Base-by-base conservation (phyloP, 2,113 vertebrate species). In the Gallinago media region DNA sequence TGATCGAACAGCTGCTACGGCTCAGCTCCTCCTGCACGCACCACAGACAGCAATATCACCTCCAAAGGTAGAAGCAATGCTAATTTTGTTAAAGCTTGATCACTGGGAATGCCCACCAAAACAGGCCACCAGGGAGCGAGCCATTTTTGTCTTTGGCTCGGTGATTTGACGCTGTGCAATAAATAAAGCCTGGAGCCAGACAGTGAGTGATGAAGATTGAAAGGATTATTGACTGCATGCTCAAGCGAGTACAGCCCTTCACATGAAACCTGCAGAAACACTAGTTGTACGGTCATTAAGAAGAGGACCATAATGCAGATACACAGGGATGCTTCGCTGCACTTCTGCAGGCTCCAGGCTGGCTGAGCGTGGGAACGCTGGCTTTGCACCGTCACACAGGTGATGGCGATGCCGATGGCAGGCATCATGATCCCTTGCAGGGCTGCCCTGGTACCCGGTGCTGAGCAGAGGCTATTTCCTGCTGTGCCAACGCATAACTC, bases 131-230 rank as follows among this genome's bases (percentile, higher is more conserved):
- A 44, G 77, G 54, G 71, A 95, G 12, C 0, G 0, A 85, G 66
- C 31, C 1, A 0, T 12, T 94, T 85, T 79, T 82, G 44, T 89
- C 76, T 94, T 72, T 65, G 84, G 54, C 74, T 94, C 12, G 1
- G 84, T 88, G 77, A 85, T 79, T 89, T 63, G 73, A 66, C 42
- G 71, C 66, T 50, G 87, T 85, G 74, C 62, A 92, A 91, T 95
- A 96, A 96, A 89, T 88, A 95, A 95, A 95, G 46, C 71, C 74
- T 66, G 78, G n/a, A 94, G 93, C 67, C 93, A 89, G 96, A 85
- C 91, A 94, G 66, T 93, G 96, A 97, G 36, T 54, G 93, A 97
- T 97, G 95, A 89, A 96, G 92, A 85, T 82, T 2, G 4, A 93
- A 91, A 93, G 58, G 62, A 76, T 29, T 96, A 96, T 95, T 85